Evolutionary conservation across 1,140 invertebrate species (phyloP).

Genomic region (Chlorops oryzae): DNA sequence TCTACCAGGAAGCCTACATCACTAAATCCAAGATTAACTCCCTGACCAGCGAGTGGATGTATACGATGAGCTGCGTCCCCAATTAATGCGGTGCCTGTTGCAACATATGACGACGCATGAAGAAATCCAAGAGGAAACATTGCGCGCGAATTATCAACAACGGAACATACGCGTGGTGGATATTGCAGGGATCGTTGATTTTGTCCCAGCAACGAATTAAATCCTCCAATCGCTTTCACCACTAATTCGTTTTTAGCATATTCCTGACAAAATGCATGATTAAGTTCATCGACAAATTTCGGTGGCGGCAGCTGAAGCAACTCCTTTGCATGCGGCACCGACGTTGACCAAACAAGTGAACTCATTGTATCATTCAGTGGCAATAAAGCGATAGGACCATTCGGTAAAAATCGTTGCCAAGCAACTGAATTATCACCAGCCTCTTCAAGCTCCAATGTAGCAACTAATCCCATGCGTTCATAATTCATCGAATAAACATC

Average conservation of each 20-base stretch:
- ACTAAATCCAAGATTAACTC: slow-evolving; percentile 94
- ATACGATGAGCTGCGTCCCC: slow-evolving; percentile 95
- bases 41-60: slow-evolving; percentile 95
- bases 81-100: slow-evolving; percentile 67
- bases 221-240: slow-evolving; percentile 52
- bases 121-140: slow-evolving; percentile 89
- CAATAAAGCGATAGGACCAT: slow-evolving; percentile 84
- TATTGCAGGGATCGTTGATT: slow-evolving; percentile 52
- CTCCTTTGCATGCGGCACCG: slow-evolving; percentile 64
- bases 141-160: slow-evolving; percentile 65
- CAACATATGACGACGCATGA: slow-evolving; percentile 80
- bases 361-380: slow-evolving; percentile 72
- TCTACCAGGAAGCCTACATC: slow-evolving; percentile 74
- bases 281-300: slow-evolving; percentile 84
- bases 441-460: slow-evolving; percentile 74
- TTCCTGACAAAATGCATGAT: slow-evolving; percentile 75
- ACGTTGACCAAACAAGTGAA: slow-evolving; percentile 89
- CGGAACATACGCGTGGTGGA: slow-evolving; percentile 68
- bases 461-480: slow-evolving; percentile 84
- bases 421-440: slow-evolving; percentile 70
- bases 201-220: slow-evolving; percentile 34
- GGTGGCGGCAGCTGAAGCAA: slow-evolving; percentile 65
- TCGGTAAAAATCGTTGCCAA: slow-evolving; percentile 92
- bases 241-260: slow-evolving; percentile 53
- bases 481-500: slow-evolving; percentile 78